Base-by-base conservation (phyloP, 2,797 vertebrate genomes). In the Macropus fuliginosus region DNA sequence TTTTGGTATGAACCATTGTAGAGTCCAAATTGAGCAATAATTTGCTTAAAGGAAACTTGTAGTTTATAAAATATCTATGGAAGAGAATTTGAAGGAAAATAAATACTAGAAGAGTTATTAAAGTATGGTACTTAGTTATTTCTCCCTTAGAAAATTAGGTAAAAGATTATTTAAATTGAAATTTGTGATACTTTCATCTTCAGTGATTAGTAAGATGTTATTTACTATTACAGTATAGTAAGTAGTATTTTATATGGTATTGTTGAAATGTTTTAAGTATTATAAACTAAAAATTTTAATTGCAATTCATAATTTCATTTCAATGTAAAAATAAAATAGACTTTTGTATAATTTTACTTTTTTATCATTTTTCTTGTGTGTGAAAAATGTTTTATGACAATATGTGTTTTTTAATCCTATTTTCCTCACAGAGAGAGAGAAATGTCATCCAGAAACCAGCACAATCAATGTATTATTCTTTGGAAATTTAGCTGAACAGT, bases 401-500 rank as follows among this genome's bases (percentile, higher is more conserved):
- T 87, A 92, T 55, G 5, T 96, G 31, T 95, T 0, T 0, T 55
- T 94, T 97, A 1, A 1, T 97, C 4, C 0, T 52, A 9, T 94
- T 94, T 97, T 97, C 55, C 90, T 59, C 54, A 1, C 93, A 98
- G 98, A 98, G 93, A 90, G 90, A 46, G 96, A 97, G 91, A 93
- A 97, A 90, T 95, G 40, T 1, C 54, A 54, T 97, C 95, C 94
- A 90, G 94, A 74, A 34, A 56, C 66, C 52, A 97, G 91, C 54
- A 97, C 96, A 93, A 96, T 99, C 96, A 97, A 95, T 98, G 55
- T 98, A 96, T 97, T 98, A 91, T 96, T 99, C 94, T 98, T 98
- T 92, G 98, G 98, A 97, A 98, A 98, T 95, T 96, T 98, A 98
- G 98, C 98, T 95, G 96, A 98, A 55, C 97, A 98, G 29, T 98